Conservation (phyloP, 2,888 invertebrate species). For the Resseliella maxima region DNA sequence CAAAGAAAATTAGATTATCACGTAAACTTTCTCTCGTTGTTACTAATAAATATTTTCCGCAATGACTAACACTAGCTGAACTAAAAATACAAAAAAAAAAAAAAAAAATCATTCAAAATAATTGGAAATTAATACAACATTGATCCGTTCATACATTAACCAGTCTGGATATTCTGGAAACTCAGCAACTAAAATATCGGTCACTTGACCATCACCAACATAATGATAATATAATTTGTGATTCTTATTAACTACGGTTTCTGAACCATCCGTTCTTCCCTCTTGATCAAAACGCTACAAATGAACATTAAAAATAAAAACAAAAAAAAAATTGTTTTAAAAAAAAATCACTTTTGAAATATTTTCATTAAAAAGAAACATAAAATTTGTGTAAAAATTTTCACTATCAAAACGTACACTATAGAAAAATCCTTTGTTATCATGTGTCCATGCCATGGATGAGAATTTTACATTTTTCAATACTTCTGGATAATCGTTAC, state of each 20-base stretch:
- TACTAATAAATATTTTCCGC: conserved; percentile 89
- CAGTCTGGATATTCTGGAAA: conserved; percentile 92
- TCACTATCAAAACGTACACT: no score
- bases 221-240: conserved; percentile 95
- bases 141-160: conserved; percentile 90
- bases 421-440: conserved; percentile 95
- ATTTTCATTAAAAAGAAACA: not conserved
- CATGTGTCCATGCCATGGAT: conserved; percentile 92
- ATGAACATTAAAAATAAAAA: conserved; percentile 60
- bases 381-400: not conserved
- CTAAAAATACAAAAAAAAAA: conserved; percentile 68
- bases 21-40: conserved; percentile 88
- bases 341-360: not conserved
- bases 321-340: not conserved
- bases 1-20: conserved; percentile 89
- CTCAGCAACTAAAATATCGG: conserved; percentile 89
- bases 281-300: conserved; percentile 68
- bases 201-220: conserved; percentile 84
- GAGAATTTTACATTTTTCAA: conserved; percentile 93
- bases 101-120: not conserved
- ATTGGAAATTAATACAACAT: not conserved
- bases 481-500: conserved; percentile 88
- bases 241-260: conserved; percentile 85
- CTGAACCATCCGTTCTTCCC: conserved; percentile 85
- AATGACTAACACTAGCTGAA: conserved; percentile 86